A percentile compares a stretch with the other conserved stretches of the same genome.
These are phyloP conservation scores for Halocynthia roretzi DNA, from an alignment of 23 tunicate genomes.

Conservation along the genomic window DNA sequence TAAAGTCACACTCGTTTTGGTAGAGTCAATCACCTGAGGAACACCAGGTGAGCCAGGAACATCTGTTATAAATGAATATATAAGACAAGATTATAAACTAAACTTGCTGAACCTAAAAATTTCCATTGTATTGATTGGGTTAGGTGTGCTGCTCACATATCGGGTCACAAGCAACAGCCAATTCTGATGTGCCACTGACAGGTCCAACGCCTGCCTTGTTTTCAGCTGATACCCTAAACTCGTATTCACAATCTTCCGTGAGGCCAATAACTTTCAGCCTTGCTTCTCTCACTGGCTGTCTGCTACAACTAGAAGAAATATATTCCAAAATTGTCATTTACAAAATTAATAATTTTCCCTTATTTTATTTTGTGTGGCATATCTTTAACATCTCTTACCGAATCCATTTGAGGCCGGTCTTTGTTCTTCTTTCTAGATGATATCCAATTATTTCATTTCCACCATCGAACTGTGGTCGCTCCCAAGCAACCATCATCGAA, in stretches of 20 bases:
- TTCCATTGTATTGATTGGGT: neutral
- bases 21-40: slow-evolving; percentile 43
- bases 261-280: slow-evolving; percentile 64
- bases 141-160: slow-evolving; percentile 4
- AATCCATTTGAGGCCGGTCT: slow-evolving; percentile 76
- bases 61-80: slow-evolving; percentile 18
- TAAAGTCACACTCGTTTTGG: slow-evolving; percentile 59
- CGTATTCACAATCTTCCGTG: slow-evolving; percentile 65
- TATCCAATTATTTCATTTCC: slow-evolving; percentile 78
- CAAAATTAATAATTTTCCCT: neutral
- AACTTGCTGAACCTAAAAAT: neutral
- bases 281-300: slow-evolving; percentile 66
- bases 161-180: slow-evolving; percentile 49
- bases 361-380: slow-evolving; percentile 5
- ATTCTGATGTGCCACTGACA: slow-evolving; percentile 62
- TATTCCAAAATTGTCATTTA: neutral
- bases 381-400: slow-evolving; percentile 24
- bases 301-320: slow-evolving; percentile 48
- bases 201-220: slow-evolving; percentile 84
- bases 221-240: slow-evolving; percentile 79
- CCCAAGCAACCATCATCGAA: slow-evolving; percentile 78
- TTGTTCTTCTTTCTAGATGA: slow-evolving; percentile 58
- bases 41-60: slow-evolving; percentile 68
- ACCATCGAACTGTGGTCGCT: slow-evolving; percentile 71
- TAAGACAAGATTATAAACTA: neutral